Evolutionary conservation across 92 coral and sea anemone species (phyloP), one percentile per base, ranked within the genome.

Genomic region (Ricordea florida): DNA sequence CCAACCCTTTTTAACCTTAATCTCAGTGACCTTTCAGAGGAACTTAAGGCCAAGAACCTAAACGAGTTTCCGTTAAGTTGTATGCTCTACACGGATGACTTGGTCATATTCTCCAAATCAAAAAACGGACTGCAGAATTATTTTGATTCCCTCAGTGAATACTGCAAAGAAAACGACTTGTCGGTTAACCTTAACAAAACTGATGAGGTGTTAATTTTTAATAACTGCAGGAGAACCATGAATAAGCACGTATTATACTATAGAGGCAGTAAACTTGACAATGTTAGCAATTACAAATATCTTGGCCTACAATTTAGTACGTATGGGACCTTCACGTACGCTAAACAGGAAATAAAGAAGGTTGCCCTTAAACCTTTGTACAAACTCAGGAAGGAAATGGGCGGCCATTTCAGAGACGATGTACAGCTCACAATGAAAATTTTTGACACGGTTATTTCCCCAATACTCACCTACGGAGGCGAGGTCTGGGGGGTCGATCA

Each of bases 1-100:
- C 68, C 76, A 18, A 78, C 76, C 25, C 84, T 78, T 9, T 77
- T 77, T 27, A 77, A 77, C 26, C 20, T 77, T 9, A 63, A 29
- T 53, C 49, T 63, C 23, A 64, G 68, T 57, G 72, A 62, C 38
- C 67, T 78, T 8, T 60, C 84, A 10, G 73, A 52, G 11, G 34
- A 34, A 22, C 44, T 78, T 27, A 78, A 66, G 31, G 14, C 10
- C 29, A n/a, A 33, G n/a, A 17, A 50, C 17, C 55, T n/a, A 24
- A 38, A 40, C 72, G 38, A 16, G 27, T 13, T 52, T 6, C 38
- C 33, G 38, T 18, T 36, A 16, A 72, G 30, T 13, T 30, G 29
- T 6, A 28, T 26, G 13, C 20, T 38, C 25, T 72, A 57, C 32
- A 69, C 69, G n/a, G 80, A 72, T 21, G 69, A 61, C 31, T 25